These are phyloP conservation scores for Calvadosia cruxmelitensis DNA, from an alignment of 30 jellyfish, hydroid and myxozoan genomes.

Conservation along the genomic window DNA sequence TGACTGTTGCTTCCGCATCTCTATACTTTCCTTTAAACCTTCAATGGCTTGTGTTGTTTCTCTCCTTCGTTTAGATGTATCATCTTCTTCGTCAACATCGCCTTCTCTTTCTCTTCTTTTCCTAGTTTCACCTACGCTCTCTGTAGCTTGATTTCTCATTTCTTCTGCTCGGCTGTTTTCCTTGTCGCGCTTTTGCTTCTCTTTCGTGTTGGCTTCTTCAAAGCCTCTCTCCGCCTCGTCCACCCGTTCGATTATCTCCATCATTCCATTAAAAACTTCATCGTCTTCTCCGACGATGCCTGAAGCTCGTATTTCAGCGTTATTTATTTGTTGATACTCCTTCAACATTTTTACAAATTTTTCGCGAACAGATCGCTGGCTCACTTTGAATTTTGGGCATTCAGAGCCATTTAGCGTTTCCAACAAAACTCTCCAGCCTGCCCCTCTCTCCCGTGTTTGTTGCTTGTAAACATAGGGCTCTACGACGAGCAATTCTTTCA, in stretches of 20 bases:
- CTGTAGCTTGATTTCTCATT: conserved; percentile 23
- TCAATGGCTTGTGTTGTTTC: background rate
- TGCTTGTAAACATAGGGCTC: conserved; percentile 42
- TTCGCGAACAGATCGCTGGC: conserved; percentile 35
- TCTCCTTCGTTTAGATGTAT: conserved; percentile 2
- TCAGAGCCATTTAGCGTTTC: conserved; percentile 23
- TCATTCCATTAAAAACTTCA: conserved; percentile 15
- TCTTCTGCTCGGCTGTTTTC: background rate
- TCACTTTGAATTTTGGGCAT: conserved; percentile 28
- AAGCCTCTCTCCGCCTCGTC: conserved; percentile 3
- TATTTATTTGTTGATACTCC: conserved; percentile 12
- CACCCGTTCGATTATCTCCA: conserved; percentile 7
- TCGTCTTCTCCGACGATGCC: conserved; percentile 32
- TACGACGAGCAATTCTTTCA: conserved; percentile 29
- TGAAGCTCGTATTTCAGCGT: conserved; percentile 23
- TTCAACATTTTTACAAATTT: conserved; percentile 26
- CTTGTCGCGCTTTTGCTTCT: conserved; percentile 12
- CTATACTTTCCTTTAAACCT: background rate
- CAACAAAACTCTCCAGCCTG: conserved; percentile 27
- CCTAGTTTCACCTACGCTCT: conserved; percentile 16
- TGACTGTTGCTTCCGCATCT: background rate
- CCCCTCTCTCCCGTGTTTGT: conserved; percentile 42
- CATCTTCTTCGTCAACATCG: background rate
- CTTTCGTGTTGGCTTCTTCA: conserved; percentile 10
- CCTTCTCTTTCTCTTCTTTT: conserved; percentile 26